Percentiles rank a stretch among this genome's conserved stretches.
phyloP scores from a whole-genome alignment of 2,113 vertebrate species.

The Alexandromys fortis region DNA sequence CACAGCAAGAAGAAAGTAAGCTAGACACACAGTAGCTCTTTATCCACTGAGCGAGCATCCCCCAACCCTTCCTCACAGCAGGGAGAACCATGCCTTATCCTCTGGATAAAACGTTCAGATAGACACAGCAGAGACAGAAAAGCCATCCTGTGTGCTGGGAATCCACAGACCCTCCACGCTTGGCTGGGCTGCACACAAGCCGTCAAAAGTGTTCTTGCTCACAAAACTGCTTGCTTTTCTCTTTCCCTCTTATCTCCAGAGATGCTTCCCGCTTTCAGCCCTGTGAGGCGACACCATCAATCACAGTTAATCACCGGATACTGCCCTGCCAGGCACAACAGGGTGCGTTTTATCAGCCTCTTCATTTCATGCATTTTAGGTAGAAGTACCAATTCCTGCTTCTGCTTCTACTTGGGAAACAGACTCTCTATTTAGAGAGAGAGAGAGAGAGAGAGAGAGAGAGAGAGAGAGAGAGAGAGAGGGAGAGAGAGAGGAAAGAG shows the following conservation, averaged over 20 bases:
- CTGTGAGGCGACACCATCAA: neutral
- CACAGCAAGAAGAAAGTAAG: neutral
- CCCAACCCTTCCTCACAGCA: neutral
- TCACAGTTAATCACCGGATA: neutral
- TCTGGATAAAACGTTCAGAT: neutral
- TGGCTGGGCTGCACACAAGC: neutral
- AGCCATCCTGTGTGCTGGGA: neutral
- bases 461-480: neutral
- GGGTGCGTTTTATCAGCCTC: neutral
- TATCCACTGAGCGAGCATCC: neutral
- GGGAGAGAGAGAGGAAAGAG: neutral
- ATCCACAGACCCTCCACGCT: too few relatives aligned
- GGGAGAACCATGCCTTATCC: neutral
- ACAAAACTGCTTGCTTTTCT: neutral
- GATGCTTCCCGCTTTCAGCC: neutral
- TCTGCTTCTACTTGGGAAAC: constrained; percentile 4
- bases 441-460: neutral
- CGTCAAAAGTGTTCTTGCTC: neutral
- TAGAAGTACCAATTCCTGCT: neutral
- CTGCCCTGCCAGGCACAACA: neutral
- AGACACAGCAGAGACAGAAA: neutral
- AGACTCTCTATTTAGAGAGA: neutral
- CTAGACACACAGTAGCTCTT: neutral
- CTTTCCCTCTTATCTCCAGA: neutral
- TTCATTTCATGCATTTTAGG: constrained; percentile 15